Evolutionary conservation across 1,140 invertebrate genomes (phyloP), one percentile per base, ranked within the genome.

Genomic region (Lepidotrigona ventralis): DNA sequence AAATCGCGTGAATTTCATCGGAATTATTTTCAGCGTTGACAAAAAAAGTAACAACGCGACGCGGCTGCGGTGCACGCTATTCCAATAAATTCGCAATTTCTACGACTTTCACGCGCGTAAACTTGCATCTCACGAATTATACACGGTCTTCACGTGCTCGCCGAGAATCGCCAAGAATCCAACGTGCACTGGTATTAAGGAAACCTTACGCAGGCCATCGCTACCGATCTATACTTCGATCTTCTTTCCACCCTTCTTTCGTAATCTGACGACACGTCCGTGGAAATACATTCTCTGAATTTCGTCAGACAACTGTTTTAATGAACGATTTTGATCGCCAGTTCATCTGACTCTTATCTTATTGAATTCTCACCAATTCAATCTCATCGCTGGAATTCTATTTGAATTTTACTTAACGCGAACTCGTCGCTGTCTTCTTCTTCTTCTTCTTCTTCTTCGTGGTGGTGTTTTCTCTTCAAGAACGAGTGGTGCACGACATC

Each of bases 171-270:
- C 19, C 56, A 15, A 75, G 73, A 63, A 76, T 74, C 72, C 29
- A 33, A 51, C 17, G n/a, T 66, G 21, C 23, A 8, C 5, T n/a
- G 33, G 21, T 33, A 15, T 39, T 12, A 33, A 26, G 54, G 87
- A 88, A 88, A 77, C 87, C 87, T 88, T 88, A 88, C 8, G 26
- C 12, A 19, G 54, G 15, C 60, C 14, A 1, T 64, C 15, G n/a
- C 54, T 17, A 64, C 33, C 23, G 70, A 68, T 86, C 60, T 80
- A 85, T 80, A 73, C 21, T 54, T 29, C 46, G 63, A 46, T 82
- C 60, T 39, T 23, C 46, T 64, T 77, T 64, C 11, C 21, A 23
- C 21, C 3, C 0, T 0, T 29, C 14, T 19, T 39, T n/a, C n/a
- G 12, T 60, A 58, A 82, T 39, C 58, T 8, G 15, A 33, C 19